Evolutionary conservation across 2,797 vertebrate species (phyloP), one percentile per base, ranked within the genome.

Genomic region (Antrozous pallidus): DNA sequence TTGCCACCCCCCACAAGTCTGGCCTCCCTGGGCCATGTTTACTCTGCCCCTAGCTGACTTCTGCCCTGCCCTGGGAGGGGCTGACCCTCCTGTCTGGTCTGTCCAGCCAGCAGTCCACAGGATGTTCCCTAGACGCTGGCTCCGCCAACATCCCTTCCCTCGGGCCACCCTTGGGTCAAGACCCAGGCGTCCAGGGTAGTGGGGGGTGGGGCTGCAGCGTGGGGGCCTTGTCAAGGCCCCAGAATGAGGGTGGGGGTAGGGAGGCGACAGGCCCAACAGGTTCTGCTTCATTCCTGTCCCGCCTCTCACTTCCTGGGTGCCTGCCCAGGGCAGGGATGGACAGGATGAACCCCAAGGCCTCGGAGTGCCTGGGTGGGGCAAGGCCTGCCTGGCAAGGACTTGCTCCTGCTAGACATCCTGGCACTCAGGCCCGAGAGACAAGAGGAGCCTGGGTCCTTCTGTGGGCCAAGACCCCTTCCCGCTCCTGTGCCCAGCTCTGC

Each of bases 271-370:
- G 97, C 94, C 90, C 95, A 77, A 94, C 97, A 95, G 96, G 97
- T 97, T 97, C 94, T 69, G n/a, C 94, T 94, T 97, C 97, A 98
- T 98, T 98, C 97, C 97, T 97, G 91, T 93, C 83, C 94, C 94
- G 67, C 93, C 95, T 96, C 97, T 97, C 97, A 98, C 95, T 97
- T 98, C 97, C 97, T 97, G 96, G 96, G 97, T 97, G 97, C 95
- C 91, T 8, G 90, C 89, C 84, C 18, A 24, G 56, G 95, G 91
- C 91, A 94, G 83, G 71, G 94, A 79, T 94, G 90, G 95, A 89
- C 58, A n/a, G 77, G 70, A 77, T 97, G 96, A 97, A 96, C 96
- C 94, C 95, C 51, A 49, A 86, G 95, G 95, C 96, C 95, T 95
- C 56, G 13, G 93, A 91, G 70, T 0, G 38, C 88, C 88, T 85